Evolutionary conservation across 92 coral and sea anemone species (phyloP).

Genomic region (Siderastrea radians): DNA sequence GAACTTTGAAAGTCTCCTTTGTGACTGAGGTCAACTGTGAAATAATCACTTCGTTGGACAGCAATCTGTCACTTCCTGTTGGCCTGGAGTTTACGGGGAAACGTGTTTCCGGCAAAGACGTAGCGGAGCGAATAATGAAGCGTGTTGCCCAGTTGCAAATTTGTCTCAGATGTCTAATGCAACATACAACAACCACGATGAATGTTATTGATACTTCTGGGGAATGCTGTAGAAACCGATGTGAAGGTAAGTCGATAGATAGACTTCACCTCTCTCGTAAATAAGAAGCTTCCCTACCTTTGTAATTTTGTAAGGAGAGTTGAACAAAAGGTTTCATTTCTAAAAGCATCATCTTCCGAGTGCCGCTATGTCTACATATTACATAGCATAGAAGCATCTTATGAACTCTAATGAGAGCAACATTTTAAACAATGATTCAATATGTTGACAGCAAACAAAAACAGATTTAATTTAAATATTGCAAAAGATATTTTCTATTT

Average conservation of each 20-base stretch:
- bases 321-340: not conserved
- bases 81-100: constrained; percentile 30
- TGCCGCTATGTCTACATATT: too few species aligned
- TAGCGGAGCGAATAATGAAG: constrained; percentile 16
- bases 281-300: not conserved
- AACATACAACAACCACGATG: constrained; percentile 19
- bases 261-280: not conserved
- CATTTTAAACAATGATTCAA: not conserved
- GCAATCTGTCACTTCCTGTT: constrained; percentile 17
- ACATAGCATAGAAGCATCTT: too few species aligned
- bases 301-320: not conserved
- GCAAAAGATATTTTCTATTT: not conserved
- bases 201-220: constrained; percentile 32
- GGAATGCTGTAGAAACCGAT: constrained; percentile 32
- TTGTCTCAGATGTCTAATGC: constrained; percentile 32
- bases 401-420: too few species aligned
- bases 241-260: constrained; percentile 28
- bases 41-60: constrained; percentile 6
- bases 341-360: not conserved
- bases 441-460: not conserved
- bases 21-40: constrained; percentile 17
- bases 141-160: constrained; percentile 42
- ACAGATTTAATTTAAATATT: not conserved
- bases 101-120: constrained; percentile 28
- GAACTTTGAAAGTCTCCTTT: constrained; percentile 3